These are phyloP conservation scores for Sturnira hondurensis DNA, from an alignment of 2,113 vertebrate species.

Conservation along the genomic window DNA sequence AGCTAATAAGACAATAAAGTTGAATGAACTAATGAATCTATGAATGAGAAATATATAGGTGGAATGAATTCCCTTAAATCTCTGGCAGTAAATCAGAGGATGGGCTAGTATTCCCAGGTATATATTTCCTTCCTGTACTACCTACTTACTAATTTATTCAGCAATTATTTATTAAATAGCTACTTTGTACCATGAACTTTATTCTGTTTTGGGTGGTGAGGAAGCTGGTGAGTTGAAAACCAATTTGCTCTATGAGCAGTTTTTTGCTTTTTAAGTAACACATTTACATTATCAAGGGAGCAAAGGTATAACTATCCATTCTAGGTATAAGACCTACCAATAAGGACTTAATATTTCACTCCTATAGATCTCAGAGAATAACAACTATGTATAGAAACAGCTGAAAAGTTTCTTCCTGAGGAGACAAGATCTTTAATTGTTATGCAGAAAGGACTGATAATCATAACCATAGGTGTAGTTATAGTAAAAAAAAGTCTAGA, in stretches of 20 bases:
- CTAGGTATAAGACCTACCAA: background rate
- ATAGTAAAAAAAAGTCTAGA: constrained; percentile 60
- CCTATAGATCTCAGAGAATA: background rate
- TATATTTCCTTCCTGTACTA: background rate
- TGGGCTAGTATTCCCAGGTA: no score
- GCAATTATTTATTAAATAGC: constrained; percentile 23
- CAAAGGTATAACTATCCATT: background rate
- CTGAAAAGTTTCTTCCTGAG: background rate
- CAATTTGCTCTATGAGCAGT: background rate
- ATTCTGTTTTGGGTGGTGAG: background rate
- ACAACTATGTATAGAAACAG: background rate
- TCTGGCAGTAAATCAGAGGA: background rate
- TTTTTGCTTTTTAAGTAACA: constrained; percentile 16
- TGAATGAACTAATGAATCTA: background rate
- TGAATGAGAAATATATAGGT: background rate
- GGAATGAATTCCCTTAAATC: background rate
- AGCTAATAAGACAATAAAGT: background rate
- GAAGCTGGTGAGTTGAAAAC: background rate
- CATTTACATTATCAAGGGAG: background rate
- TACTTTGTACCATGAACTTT: background rate
- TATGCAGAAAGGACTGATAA: background rate
- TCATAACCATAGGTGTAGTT: background rate
- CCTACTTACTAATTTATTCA: constrained; percentile 20
- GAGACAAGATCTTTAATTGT: constrained; percentile 55
- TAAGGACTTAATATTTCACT: background rate